A percentile compares a stretch with the other conserved stretches of the same genome.
Conservation (phyloP, 2,797 vertebrate species). For the Sebastes taczanowskii region DNA sequence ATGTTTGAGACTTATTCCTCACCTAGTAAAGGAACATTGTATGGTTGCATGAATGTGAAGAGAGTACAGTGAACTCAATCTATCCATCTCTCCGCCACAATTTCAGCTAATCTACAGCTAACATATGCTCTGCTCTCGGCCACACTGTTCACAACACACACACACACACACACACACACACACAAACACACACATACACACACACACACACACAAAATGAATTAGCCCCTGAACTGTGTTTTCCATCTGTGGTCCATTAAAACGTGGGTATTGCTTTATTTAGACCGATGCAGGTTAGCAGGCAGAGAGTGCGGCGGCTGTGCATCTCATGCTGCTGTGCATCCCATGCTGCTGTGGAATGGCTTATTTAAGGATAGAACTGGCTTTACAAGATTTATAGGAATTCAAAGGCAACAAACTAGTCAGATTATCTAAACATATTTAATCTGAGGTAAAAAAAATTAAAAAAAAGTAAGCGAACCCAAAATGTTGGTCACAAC, state of each 20-base stretch:
- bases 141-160: conserved; percentile 3
- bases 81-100: conserved; percentile 27
- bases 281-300: conserved; percentile 47
- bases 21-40: conserved; percentile 38
- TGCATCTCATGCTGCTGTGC: neutral
- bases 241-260: conserved; percentile 61
- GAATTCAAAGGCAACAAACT: neutral
- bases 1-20: conserved; percentile 35
- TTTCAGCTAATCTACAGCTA: conserved; percentile 37
- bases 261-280: conserved; percentile 50
- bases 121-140: conserved; percentile 18
- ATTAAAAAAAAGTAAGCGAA: neutral
- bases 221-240: conserved; percentile 60
- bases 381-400: neutral
- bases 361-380: neutral
- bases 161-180: neutral
- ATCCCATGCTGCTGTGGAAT: neutral
- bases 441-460: neutral
- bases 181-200: neutral
- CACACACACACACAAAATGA: conserved; percentile 28
- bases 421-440: neutral
- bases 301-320: neutral
- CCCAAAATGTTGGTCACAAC: neutral
- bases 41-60: conserved; percentile 14
- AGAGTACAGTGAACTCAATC: conserved; percentile 42